phyloP scores from a whole-genome alignment of 2,113 vertebrate genomes.

The Proteles cristata region DNA sequence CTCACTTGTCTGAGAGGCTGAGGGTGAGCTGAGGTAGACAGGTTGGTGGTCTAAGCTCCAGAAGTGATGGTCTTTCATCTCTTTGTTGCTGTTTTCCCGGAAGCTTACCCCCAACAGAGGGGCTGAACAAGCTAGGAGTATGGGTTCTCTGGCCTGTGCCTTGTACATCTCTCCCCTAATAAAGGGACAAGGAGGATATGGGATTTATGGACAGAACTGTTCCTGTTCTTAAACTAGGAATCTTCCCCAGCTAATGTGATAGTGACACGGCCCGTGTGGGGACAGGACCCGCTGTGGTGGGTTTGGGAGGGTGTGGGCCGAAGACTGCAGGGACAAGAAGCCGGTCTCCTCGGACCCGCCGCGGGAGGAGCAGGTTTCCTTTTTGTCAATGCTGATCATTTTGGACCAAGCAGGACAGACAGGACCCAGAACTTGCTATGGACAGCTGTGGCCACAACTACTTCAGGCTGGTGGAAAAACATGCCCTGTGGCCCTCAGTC shows the following conservation, averaged over 20 bases:
- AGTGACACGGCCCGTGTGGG: neutral
- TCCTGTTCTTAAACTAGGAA: neutral
- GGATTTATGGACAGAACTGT: neutral
- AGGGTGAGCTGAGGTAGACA: neutral
- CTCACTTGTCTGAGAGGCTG: neutral
- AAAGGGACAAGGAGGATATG: neutral
- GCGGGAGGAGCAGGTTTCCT: no score
- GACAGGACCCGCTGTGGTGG: no score
- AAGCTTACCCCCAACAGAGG: neutral
- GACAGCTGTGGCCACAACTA: no score
- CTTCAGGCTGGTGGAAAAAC: no score
- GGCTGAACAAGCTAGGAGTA: neutral
- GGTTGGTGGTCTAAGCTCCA: neutral
- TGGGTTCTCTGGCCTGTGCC: neutral
- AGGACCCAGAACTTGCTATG: neutral
- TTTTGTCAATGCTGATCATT: neutral
- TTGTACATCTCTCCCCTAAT: neutral
- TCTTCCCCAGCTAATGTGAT: neutral
- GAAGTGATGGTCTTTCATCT: neutral
- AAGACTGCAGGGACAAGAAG: no score
- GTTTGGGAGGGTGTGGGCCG: no score
- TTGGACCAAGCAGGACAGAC: neutral
- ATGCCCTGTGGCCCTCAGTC: no score
- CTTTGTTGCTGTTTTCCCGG: constrained; percentile 8
- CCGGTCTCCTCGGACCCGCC: no score